Evolutionary conservation across 1,140 invertebrate species (phyloP).

Genomic region (Matsumurasca onukii): DNA sequence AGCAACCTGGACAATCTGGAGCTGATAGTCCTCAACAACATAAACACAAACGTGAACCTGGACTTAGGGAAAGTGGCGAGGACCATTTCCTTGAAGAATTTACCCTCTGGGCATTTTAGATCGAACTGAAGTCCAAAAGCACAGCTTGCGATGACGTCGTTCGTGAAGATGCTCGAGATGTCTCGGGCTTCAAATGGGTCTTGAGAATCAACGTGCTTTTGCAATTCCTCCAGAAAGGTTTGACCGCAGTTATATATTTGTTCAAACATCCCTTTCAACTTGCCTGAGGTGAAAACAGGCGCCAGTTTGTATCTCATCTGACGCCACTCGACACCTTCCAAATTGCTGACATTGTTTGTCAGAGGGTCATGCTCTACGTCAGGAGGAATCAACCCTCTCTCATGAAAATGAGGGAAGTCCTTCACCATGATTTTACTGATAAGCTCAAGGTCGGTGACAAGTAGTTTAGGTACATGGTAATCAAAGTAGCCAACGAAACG

Average conservation of each 20-base stretch:
- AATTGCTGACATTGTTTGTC: slow-evolving; percentile 54
- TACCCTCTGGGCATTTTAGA: neutral
- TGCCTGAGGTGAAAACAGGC: slow-evolving; percentile 58
- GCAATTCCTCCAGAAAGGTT: slow-evolving; percentile 42
- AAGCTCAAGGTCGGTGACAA: slow-evolving; percentile 56
- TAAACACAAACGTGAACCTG: neutral
- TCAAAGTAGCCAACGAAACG: slow-evolving; percentile 43
- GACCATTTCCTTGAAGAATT: slow-evolving; percentile 1
- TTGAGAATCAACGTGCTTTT: slow-evolving; percentile 48
- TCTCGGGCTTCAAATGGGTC: slow-evolving; percentile 43
- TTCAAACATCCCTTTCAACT: slow-evolving; percentile 57
- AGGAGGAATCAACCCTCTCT: slow-evolving; percentile 48
- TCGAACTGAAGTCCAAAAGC: slow-evolving; percentile 45
- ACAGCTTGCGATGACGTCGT: slow-evolving; percentile 45
- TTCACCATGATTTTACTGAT: slow-evolving; percentile 55
- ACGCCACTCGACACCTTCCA: slow-evolving; percentile 53
- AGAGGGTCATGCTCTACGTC: slow-evolving; percentile 54
- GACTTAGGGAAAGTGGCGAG: slow-evolving; percentile 15
- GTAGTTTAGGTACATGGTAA: slow-evolving; percentile 48
- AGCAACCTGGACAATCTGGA: neutral
- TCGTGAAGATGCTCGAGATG: slow-evolving; percentile 40
- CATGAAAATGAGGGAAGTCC: slow-evolving; percentile 56
- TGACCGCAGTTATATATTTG: slow-evolving; percentile 50
- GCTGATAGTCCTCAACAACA: neutral
- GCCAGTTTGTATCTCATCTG: slow-evolving; percentile 53